Percentiles rank a stretch among this genome's conserved stretches.
Conservation (phyloP, 2,888 invertebrate species). For the Pseudococcus longispinus region DNA sequence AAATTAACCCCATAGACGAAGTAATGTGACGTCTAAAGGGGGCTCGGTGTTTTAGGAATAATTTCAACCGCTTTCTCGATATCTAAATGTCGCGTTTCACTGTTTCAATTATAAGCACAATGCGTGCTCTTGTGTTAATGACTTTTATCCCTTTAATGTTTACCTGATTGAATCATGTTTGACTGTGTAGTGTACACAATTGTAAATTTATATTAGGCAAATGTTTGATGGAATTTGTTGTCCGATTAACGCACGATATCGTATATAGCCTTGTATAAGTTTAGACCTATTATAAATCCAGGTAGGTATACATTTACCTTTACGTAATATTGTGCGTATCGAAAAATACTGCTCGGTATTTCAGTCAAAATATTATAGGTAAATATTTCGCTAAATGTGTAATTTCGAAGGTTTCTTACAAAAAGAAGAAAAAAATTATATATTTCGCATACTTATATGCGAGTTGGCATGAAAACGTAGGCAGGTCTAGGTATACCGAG, state of each 20-base stretch:
- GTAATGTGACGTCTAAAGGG: conserved; percentile 35
- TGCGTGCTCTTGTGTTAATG: conserved; percentile 48
- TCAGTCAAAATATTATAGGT: background rate
- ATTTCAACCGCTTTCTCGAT: conserved; percentile 30
- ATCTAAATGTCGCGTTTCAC: conserved; percentile 41
- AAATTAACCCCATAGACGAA: conserved; percentile 38
- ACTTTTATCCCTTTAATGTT: conserved; percentile 43
- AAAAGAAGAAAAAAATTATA: background rate
- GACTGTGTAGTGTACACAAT: conserved; percentile 6
- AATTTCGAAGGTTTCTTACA: background rate
- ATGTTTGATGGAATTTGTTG: background rate
- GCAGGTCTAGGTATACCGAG: background rate
- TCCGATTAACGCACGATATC: background rate
- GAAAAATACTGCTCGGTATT: background rate
- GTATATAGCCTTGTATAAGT: background rate
- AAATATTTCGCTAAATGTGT: background rate
- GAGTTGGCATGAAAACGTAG: background rate
- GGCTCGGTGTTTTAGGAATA: conserved; percentile 36
- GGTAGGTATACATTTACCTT: background rate
- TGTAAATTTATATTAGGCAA: background rate
- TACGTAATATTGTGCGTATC: background rate
- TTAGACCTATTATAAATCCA: background rate
- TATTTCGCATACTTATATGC: background rate
- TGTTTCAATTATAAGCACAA: conserved; percentile 42
- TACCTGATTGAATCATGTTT: conserved; percentile 30